Evolutionary conservation across 1,140 invertebrate genomes (phyloP).

Genomic region (Temnothorax longispinosus): DNA sequence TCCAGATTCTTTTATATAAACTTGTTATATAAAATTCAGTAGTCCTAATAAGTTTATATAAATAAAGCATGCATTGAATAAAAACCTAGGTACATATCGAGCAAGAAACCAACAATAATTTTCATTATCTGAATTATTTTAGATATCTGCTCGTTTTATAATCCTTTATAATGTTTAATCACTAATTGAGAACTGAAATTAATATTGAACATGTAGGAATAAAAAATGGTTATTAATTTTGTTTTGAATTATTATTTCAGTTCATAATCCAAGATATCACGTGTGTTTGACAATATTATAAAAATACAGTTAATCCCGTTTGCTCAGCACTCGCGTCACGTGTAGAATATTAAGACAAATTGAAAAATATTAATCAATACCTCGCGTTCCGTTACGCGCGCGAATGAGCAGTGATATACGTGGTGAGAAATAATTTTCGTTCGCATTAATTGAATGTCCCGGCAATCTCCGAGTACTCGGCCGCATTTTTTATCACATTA

Average conservation of each 20-base stretch:
- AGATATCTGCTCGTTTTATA: neutral
- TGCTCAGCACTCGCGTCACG: neutral
- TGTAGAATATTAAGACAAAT: slow-evolving; percentile 38
- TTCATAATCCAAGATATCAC: neutral
- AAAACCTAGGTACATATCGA: neutral
- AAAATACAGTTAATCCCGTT: neutral
- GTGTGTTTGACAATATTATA: neutral
- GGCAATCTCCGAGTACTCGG: neutral
- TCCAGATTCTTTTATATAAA: slow-evolving; percentile 8
- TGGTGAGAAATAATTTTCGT: slow-evolving; percentile 33
- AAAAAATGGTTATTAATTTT: slow-evolving; percentile 1
- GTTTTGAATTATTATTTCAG: slow-evolving; percentile 18
- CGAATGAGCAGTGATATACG: slow-evolving; percentile 17
- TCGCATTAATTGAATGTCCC: slow-evolving; percentile 40
- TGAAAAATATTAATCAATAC: slow-evolving; percentile 43
- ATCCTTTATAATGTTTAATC: neutral
- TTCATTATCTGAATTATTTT: neutral
- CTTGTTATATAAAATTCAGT: neutral
- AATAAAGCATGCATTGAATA: neutral
- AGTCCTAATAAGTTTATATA: neutral
- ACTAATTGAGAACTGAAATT: neutral
- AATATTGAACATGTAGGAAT: neutral
- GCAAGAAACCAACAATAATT: neutral
- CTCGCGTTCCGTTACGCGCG: slow-evolving; percentile 19
- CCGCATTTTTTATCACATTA: slow-evolving; percentile 43